A percentile compares a stretch with the other conserved stretches of the same genome.
Conservation (phyloP, 2,888 invertebrate species). For the Chymomyza amoena region DNA sequence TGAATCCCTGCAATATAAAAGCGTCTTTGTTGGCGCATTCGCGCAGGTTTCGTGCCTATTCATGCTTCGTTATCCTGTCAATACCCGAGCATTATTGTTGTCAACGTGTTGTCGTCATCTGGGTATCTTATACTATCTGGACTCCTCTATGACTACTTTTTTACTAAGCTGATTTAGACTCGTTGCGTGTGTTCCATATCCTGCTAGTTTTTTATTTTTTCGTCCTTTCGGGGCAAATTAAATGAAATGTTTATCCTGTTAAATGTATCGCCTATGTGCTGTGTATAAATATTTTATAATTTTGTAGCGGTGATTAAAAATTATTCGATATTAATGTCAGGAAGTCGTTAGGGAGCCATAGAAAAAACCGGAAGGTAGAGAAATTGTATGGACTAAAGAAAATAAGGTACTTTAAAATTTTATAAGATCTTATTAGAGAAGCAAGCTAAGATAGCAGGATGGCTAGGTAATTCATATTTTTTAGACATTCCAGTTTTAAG, state of each 20-base stretch:
- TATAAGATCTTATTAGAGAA: background rate
- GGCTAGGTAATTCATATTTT: no score
- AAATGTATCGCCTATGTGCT: slow-evolving; percentile 61
- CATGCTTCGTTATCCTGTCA: slow-evolving; percentile 77
- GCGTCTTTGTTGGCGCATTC: slow-evolving; percentile 20
- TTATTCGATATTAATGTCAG: background rate
- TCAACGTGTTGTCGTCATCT: slow-evolving; percentile 48
- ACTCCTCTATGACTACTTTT: background rate
- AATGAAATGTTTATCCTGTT: slow-evolving; percentile 65
- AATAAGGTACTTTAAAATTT: background rate
- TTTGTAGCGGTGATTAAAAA: slow-evolving; percentile 41
- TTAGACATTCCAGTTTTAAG: no score
- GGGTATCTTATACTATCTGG: background rate
- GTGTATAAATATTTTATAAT: slow-evolving; percentile 63
- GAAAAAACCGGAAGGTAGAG: background rate
- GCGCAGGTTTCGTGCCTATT: slow-evolving; percentile 74
- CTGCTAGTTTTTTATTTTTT: slow-evolving; percentile 13
- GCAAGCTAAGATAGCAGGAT: no score
- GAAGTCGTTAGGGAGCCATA: background rate
- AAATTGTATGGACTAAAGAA: background rate
- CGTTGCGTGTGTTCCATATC: slow-evolving; percentile 28
- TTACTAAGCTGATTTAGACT: slow-evolving; percentile 50
- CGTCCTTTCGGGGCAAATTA: slow-evolving; percentile 24
- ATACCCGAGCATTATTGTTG: slow-evolving; percentile 65
- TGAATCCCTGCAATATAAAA: background rate